phyloP scores from a whole-genome alignment of 2,888 invertebrate species.

The Neoitamus cyanurus region DNA sequence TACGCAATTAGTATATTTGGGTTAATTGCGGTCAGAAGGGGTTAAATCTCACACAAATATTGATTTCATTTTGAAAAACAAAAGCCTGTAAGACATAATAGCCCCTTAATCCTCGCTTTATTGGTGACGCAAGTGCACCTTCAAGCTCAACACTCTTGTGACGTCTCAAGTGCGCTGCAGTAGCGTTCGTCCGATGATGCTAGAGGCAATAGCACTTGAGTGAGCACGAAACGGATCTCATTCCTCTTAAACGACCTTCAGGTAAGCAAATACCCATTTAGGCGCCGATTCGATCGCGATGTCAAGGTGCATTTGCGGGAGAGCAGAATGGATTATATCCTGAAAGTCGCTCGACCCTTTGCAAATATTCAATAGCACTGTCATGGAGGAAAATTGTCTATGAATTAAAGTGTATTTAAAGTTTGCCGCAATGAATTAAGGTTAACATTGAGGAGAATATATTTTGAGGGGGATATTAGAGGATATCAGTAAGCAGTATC shows the following conservation, averaged over 20 bases:
- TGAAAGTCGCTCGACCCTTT: background rate
- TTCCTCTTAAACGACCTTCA: conserved; percentile 13
- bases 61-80: background rate
- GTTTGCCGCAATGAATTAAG: no score
- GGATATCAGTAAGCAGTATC: no score
- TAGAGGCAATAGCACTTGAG: conserved; percentile 19
- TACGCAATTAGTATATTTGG: background rate
- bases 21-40: background rate
- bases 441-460: no score
- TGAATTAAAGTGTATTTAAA: background rate
- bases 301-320: conserved; percentile 2
- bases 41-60: background rate
- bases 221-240: background rate
- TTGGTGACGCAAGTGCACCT: conserved; percentile 6
- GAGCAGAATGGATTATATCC: background rate
- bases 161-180: conserved; percentile 16
- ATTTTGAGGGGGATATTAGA: no score
- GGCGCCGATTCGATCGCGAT: background rate
- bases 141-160: background rate
- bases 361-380: background rate
- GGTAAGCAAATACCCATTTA: background rate
- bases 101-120: conserved; percentile 1
- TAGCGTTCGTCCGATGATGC: conserved; percentile 19
- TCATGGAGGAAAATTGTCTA: background rate
- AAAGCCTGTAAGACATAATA: background rate